phyloP scores from a whole-genome alignment of 1,140 invertebrate species.

The Rhagoletis pomonella region DNA sequence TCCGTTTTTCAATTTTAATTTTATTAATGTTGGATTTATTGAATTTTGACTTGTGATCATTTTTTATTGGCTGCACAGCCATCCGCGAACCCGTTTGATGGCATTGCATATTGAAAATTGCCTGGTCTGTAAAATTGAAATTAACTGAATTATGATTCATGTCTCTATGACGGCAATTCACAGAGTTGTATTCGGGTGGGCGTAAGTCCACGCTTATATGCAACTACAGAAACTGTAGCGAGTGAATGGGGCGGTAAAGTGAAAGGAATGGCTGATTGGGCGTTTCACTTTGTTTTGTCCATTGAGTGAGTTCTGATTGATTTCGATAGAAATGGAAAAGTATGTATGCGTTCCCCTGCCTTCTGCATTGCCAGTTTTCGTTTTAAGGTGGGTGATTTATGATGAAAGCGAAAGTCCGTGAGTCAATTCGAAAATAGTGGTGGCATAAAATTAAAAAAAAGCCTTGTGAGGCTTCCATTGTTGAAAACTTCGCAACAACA shows the following conservation, averaged over 20 bases:
- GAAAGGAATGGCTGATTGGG: constrained; percentile 14
- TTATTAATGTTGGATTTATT: constrained; percentile 58
- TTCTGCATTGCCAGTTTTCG: no score
- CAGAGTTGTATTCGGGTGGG: neutral
- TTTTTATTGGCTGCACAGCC: constrained; percentile 52
- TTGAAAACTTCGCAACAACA: neutral
- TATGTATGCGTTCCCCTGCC: neutral
- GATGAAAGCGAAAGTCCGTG: neutral
- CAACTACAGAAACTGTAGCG: neutral
- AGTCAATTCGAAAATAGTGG: neutral
- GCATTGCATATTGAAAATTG: constrained; percentile 14
- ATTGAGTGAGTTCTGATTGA: constrained; percentile 35
- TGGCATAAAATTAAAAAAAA: neutral
- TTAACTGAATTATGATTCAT: constrained; percentile 59
- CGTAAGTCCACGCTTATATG: neutral
- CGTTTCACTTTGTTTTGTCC: constrained; percentile 8
- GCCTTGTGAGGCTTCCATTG: neutral
- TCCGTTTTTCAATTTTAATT: constrained; percentile 37
- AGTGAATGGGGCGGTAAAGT: neutral
- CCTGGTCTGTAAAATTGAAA: constrained; percentile 56
- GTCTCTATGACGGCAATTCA: neutral
- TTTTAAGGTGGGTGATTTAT: constrained; percentile 13
- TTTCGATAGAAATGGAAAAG: constrained; percentile 12
- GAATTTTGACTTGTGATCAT: constrained; percentile 59
- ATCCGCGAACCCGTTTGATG: neutral